Evolutionary conservation across 2,113 vertebrate species (phyloP), one percentile per base, ranked within the genome.

Genomic region (Daboia siamensis): DNA sequence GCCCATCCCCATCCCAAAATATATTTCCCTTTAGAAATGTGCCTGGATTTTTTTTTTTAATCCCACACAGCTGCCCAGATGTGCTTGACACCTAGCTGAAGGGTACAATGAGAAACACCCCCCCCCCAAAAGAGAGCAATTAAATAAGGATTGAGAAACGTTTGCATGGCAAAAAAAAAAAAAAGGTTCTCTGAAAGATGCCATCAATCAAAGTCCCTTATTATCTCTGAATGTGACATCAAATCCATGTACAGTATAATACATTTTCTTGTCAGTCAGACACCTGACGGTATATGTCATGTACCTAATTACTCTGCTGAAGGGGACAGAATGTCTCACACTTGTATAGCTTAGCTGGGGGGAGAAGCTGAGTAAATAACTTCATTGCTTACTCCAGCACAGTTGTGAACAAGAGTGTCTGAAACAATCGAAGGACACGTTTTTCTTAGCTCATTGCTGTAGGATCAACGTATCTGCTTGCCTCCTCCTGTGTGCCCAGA

Each of bases 221-320:
- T 57, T 90, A 57, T 64, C 55, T 54, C 92, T 2, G 3, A 92
- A 90, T 10, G 52, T 11, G 1, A 11, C 86, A 95, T 90, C 87
- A 95, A 92, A 95, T n/a, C 87, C 93, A 91, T 69, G 26, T 86
- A 87, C 88, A 89, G 57, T 2, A 0, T 39, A 92, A 93, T 46
- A 94, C 20, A 86, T 96, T 95, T 97, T 94, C 91, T 96, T 95
- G 80, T 90, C 92, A 88, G 11, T 92, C 57, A 96, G 90, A 59
- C 9, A 84, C 90, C 46, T 96, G 90, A 87, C 92, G 56, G 93
- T 92, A 90, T 90, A 90, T 86, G 93, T 20, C 56, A 88, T 0
- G 0, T 21, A 15, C 74, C 93, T 94, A 90, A 92, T 91, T 92
- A 94, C 92, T 91, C 52, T 88, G 24, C 51, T 84, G 61, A 1